Base-by-base conservation (phyloP, 2,888 invertebrate species). In the Drosophila helvetica region DNA sequence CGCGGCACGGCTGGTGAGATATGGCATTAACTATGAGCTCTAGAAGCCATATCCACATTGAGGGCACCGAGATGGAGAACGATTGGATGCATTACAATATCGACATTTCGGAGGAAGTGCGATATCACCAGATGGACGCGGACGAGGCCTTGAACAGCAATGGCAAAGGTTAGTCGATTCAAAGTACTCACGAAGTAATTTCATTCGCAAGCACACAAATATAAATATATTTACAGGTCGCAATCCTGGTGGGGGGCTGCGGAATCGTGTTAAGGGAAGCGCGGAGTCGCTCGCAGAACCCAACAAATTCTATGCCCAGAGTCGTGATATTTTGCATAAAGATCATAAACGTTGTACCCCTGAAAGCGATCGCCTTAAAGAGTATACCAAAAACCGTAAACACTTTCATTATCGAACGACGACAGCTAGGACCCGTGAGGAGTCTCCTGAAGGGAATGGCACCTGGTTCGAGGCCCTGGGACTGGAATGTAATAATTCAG, bases 241-340 rank as follows among this genome's bases (percentile, higher is more conserved):
- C 0, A 62, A 67, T 51, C 70, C 47, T 19, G 84, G 78, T 45
- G 80, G 80, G 18, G 77, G 76, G 7, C 53, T 67, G 43, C 17
- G 15, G 15, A 67, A 25, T 64, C 52, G 43, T 55, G 42, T 22
- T 30, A 62, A 8, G 7, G 33, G 17, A 6, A 69, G 65, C 53
- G 15, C 30, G 0, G 50, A 67, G 45, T 69, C 76, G 25, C 43
- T 68, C 47, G 38, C 33, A 9, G 60, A 58, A 30, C 80, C 76
- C 43, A 78, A 83, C 52, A 70, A 33, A 52, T 80, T 78, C 25
- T 77, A 47, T 66, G 62, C 38, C 33, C 42, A 54, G n/a, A 54
- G n/a, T 3, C 48, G n/a, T 9, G n/a, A 30, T 48, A 10, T n/a
- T 3, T 27, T 27, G 3, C 45, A 47, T 1, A 19, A 30, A n/a